A percentile compares a stretch with the other conserved stretches of the same genome.
These are phyloP conservation scores for Prunella himalayana DNA, from an alignment of 2,113 vertebrate genomes.

Conservation along the genomic window DNA sequence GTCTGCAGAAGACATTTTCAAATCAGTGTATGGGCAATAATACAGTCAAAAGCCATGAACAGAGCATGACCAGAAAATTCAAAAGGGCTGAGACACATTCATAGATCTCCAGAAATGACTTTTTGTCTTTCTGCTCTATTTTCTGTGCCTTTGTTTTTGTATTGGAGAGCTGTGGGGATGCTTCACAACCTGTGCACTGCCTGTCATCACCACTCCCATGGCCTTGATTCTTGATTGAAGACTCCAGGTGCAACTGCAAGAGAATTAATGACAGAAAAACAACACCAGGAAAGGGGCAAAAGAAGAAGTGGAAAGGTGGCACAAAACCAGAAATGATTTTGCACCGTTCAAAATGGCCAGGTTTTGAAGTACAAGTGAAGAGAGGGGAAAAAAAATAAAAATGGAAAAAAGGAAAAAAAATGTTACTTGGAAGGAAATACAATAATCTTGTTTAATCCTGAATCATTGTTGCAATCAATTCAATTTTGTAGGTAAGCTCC, in stretches of 20 bases:
- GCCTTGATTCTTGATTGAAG: neutral
- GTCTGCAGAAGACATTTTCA: neutral
- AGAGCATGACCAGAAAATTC: neutral
- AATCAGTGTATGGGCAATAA: too few relatives aligned
- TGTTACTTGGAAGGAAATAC: neutral
- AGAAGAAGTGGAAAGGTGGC: neutral
- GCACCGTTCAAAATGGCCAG: neutral
- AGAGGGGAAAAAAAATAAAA: neutral
- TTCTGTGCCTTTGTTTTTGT: neutral
- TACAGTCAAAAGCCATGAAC: neutral
- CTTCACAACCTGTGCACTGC: neutral
- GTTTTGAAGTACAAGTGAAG: neutral
- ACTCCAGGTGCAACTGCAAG: neutral
- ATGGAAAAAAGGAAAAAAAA: neutral
- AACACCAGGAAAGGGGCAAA: neutral
- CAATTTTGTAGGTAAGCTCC: conserved; percentile 36
- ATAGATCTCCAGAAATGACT: neutral
- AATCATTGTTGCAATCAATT: conserved; percentile 44
- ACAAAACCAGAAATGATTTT: neutral
- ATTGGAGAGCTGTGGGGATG: neutral
- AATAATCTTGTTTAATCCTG: conserved; percentile 35
- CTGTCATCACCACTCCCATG: neutral
- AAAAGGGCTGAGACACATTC: neutral
- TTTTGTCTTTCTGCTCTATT: neutral
- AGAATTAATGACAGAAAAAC: neutral